Evolutionary conservation across 2,113 vertebrate genomes (phyloP), one percentile per base, ranked within the genome.

Genomic region (Pangasianodon hypophthalmus): DNA sequence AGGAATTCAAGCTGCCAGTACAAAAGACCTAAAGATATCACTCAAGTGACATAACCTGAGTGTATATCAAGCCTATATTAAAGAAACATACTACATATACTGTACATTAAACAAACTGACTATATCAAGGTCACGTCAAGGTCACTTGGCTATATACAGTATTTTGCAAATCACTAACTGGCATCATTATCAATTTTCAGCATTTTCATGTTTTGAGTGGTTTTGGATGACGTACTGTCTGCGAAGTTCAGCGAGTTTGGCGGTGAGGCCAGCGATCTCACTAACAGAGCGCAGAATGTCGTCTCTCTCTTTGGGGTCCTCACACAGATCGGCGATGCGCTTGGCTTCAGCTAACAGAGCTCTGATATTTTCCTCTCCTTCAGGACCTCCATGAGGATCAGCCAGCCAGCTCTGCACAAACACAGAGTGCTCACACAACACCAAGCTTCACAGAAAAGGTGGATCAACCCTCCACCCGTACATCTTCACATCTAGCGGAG

Each of bases 291-390:
- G 98, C 50, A 99, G 95, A 92, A 99, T 99, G 91, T 99, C 98
- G 26, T 99, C 98, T 92, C 98, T 96, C 88, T 99, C 98, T 93
- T 98, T 98, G 62, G 98, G 98, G 89, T 99, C 98, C 90, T 99
- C 98, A 91, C 98, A 99, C 0, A 99, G 91, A 64, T 98, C 97
- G 0, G 98, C 98, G 7, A 99, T 98, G 92, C 97, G 98, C 91
- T 98, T 97, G 86, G 98, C 98, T 93, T 99, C 98, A 9, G 96
- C 93, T 89, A 99, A 95, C 87, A 99, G 96, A 0, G 96, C 97
- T 87, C 97, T 94, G 92, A 99, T 97, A 87, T 98, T 97, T 90
- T 99, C 98, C 92, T 98, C 98, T 87, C 98, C 98, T 94, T 99
- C 98, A 0, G 96, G 97, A 84, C 98, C 97, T 0, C 97, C 98